Percentiles rank a stretch among this genome's conserved stretches.
Evolutionary conservation across 1,140 invertebrate species (phyloP).

Genomic region (Sminthurides bifidus): DNA sequence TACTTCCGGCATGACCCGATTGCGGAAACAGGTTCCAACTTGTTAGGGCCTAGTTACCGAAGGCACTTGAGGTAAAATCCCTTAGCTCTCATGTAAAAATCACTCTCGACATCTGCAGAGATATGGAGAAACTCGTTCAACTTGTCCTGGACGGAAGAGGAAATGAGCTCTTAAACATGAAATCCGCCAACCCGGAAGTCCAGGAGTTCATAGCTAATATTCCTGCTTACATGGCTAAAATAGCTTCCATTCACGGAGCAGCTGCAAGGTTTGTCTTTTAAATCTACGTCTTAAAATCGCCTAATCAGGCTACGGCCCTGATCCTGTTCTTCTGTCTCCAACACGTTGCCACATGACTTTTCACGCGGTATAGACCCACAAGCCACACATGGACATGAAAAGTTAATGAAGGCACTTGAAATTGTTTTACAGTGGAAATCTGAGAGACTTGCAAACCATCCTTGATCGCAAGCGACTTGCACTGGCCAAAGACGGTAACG

Average conservation of each 20-base stretch:
- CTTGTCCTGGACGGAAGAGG: slow-evolving; percentile 77
- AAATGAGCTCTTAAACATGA: slow-evolving; percentile 56
- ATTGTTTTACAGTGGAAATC: slow-evolving; percentile 52
- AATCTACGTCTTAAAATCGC: not conserved
- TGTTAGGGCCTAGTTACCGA: not conserved
- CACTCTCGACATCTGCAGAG: slow-evolving; percentile 40
- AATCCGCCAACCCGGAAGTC: slow-evolving; percentile 63
- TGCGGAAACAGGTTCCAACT: too few relatives aligned
- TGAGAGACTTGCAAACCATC: slow-evolving; percentile 68
- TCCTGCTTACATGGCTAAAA: slow-evolving; percentile 81
- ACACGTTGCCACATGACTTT: too few relatives aligned
- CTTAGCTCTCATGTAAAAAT: not conserved
- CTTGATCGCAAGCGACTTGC: slow-evolving; percentile 84
- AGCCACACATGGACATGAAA: too few relatives aligned
- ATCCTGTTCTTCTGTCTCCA: too few relatives aligned
- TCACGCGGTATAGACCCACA: too few relatives aligned
- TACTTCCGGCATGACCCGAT: too few relatives aligned
- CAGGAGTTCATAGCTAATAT: slow-evolving; percentile 82
- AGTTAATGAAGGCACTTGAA: too few relatives aligned
- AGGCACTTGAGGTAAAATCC: not conserved
- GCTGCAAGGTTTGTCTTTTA: slow-evolving; percentile 42
- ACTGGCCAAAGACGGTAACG: slow-evolving; percentile 69
- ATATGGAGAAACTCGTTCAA: slow-evolving; percentile 78
- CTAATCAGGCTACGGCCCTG: too few relatives aligned
- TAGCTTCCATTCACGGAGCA: slow-evolving; percentile 70